Base-by-base conservation (phyloP, 2,797 vertebrate species). In the Rhinichthys osculus region DNA sequence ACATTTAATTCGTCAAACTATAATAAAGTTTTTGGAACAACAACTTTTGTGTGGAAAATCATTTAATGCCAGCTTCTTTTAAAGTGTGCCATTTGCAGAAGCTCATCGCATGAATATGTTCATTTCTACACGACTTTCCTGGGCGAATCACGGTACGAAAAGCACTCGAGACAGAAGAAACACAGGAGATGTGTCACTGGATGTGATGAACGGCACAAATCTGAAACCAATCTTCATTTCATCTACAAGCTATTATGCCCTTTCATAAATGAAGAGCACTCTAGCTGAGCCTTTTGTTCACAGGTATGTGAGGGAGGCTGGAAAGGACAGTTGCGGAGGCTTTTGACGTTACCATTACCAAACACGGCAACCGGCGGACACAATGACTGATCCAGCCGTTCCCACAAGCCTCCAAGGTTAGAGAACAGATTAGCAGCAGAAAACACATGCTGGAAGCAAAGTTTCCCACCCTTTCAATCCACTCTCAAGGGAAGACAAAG, bases 381-480 rank as follows among this genome's bases (percentile, higher is more conserved):
- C 80, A 69, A 85, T 67, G 52, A 67, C 78, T 50, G 62, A 70
- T 84, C 73, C 78, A 78, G 86, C 71, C 81, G 67, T 87, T 91
- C 88, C 81, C 86, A 89, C 82, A 81, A 86, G 44, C 44, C 35
- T 83, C 90, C 94, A 95, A 95, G 93, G 93, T 91, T 93, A 92
- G 85, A 90, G 87, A 89, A 86, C 89, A 93, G 93, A 95, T 94
- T 94, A 93, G 91, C 88, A 85, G 42, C 78, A 78, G 47, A 71
- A 87, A 78, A 78, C 71, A 81, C 87, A 87, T 84, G 86, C 86
- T 33, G 30, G 47, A 64, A 74, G 80, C 67, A 88, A 84, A 84
- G 89, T 82, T 91, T 92, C 85, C 91, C 90, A 89, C 85, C 86
- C 85, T 89, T 87, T 84, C 72, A 78, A 64, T 72, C 11, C 21